phyloP scores from a whole-genome alignment of 1,140 invertebrate species.

The Zaprionus ghesquierei region DNA sequence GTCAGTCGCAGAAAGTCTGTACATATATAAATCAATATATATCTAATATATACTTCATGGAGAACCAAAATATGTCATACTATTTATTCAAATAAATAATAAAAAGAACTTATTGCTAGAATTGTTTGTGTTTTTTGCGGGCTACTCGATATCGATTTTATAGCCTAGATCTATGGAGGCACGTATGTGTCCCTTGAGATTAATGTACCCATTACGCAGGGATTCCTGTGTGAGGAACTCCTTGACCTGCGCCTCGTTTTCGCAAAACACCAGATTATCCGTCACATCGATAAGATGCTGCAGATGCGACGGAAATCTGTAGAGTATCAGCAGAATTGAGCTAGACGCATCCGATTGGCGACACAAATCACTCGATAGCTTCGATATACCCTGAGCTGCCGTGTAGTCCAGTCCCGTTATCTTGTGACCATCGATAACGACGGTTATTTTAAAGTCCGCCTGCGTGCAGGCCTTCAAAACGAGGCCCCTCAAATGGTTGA shows the following conservation, averaged over 20 bases:
- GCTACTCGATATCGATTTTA: conserved; percentile 71
- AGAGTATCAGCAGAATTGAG: conserved; percentile 61
- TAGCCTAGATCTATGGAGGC: conserved; percentile 81
- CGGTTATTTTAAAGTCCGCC: conserved; percentile 81
- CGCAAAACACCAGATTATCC: conserved; percentile 75
- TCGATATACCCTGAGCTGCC: conserved; percentile 82
- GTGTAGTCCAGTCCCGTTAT: conserved; percentile 87
- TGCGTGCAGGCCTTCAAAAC: conserved; percentile 83
- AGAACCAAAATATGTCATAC: not conserved
- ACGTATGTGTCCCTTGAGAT: conserved; percentile 76
- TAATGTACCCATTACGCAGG: conserved; percentile 72
- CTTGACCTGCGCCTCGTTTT: conserved; percentile 57
- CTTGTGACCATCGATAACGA: conserved; percentile 86
- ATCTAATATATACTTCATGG: not conserved
- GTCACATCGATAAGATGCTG: conserved; percentile 70
- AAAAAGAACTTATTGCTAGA: conserved; percentile 37
- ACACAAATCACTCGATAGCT: conserved; percentile 68
- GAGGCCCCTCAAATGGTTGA: conserved; percentile 85
- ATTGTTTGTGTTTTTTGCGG: no score
- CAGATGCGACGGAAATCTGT: conserved; percentile 55
- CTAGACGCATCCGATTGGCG: conserved; percentile 53
- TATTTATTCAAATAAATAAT: conserved; percentile 65
- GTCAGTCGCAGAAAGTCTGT: not conserved
- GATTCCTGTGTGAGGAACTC: conserved; percentile 79
- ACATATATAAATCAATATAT: not conserved